A percentile compares a stretch with the other conserved stretches of the same genome.
phyloP scores from a whole-genome alignment of 1,140 invertebrate species.

The Druon quercuslanigerum region DNA sequence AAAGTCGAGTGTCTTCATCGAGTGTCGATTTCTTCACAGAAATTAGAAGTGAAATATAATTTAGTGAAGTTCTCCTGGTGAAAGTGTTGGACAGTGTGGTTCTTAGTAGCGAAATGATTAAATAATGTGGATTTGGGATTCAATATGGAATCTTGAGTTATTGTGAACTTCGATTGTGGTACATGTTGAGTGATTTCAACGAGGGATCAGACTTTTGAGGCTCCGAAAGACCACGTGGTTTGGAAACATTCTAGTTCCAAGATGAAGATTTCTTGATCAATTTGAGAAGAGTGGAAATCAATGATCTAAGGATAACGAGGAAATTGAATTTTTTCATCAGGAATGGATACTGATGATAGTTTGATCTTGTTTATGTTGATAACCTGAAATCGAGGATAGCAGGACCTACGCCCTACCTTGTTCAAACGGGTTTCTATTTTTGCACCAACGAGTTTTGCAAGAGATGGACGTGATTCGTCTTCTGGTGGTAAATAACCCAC shows the following conservation, averaged over 20 bases:
- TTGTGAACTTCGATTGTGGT: neutral
- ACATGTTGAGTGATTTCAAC: neutral
- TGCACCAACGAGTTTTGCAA: conserved; percentile 53
- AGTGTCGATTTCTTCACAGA: neutral
- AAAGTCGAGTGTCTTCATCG: neutral
- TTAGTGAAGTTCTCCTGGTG: neutral
- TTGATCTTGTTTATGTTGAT: neutral
- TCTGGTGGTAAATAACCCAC: too few species aligned
- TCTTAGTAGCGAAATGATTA: conserved; percentile 8
- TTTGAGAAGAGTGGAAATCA: too few species aligned
- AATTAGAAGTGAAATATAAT: neutral
- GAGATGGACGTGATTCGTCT: conserved; percentile 39
- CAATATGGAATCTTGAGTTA: neutral
- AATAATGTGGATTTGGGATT: neutral
- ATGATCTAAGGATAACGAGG: too few species aligned
- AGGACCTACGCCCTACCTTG: neutral
- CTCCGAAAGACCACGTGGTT: neutral
- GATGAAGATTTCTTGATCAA: too few species aligned
- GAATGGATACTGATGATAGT: neutral
- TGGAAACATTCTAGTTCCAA: neutral
- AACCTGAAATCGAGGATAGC: neutral
- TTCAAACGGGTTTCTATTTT: conserved; percentile 56
- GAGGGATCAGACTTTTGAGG: neutral
- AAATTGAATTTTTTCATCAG: neutral
- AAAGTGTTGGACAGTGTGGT: neutral